These are phyloP conservation scores for Drosophila kanapiae DNA, from an alignment of 1,140 invertebrate species.

Conservation along the genomic window DNA sequence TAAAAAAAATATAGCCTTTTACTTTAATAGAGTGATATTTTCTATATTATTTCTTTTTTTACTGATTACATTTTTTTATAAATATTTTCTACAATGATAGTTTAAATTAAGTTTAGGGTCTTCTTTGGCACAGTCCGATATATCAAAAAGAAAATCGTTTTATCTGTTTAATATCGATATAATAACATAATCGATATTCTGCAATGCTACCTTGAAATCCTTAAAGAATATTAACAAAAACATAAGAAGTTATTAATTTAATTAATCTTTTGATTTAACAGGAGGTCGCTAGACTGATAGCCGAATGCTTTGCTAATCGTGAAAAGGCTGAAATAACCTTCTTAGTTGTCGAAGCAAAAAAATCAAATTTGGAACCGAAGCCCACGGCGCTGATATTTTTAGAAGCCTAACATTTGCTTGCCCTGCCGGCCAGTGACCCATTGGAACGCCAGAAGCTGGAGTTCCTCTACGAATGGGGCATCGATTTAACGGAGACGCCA, in stretches of 20 bases:
- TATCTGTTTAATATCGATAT: too few relatives aligned
- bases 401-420: slow-evolving; percentile 94
- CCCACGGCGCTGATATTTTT: slow-evolving; percentile 94
- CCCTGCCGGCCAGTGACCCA: slow-evolving; percentile 91
- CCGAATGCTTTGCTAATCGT: slow-evolving; percentile 94
- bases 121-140: too few relatives aligned
- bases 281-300: slow-evolving; percentile 94
- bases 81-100: too few relatives aligned
- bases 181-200: too few relatives aligned
- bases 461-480: slow-evolving; percentile 87
- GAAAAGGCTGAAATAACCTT: slow-evolving; percentile 95
- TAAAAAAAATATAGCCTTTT: too few relatives aligned
- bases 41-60: too few relatives aligned
- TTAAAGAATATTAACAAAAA: too few relatives aligned
- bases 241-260: neutral
- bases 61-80: too few relatives aligned
- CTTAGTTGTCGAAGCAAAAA: slow-evolving; percentile 95
- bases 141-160: too few relatives aligned
- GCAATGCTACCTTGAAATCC: too few relatives aligned
- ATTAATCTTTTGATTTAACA: slow-evolving; percentile 79
- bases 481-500: slow-evolving; percentile 87
- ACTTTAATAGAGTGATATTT: too few relatives aligned
- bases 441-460: slow-evolving; percentile 86
- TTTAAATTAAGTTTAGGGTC: too few relatives aligned
- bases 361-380: slow-evolving; percentile 95